Evolutionary conservation across 2,888 invertebrate genomes (phyloP).

Genomic region (Exephanes ischioxanthus): DNA sequence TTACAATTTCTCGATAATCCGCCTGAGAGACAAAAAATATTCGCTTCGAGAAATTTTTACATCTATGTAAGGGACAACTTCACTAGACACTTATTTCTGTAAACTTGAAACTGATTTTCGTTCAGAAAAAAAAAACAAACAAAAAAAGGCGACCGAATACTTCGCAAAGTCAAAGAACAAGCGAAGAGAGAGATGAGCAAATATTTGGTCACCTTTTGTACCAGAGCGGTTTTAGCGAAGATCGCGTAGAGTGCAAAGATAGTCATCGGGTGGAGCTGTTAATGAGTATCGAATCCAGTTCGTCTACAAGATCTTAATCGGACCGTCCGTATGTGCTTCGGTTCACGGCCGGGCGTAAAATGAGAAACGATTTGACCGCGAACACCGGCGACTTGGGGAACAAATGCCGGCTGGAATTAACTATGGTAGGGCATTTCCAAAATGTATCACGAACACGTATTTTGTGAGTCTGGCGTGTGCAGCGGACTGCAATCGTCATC

Average conservation of each 20-base stretch:
- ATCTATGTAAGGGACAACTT: neutral
- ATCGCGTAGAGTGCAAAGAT: conserved; percentile 35
- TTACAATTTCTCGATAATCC: neutral
- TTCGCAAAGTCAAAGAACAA: neutral
- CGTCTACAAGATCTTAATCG: neutral
- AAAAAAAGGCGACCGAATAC: neutral
- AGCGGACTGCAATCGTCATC: conserved; percentile 54
- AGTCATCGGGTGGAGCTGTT: conserved; percentile 14
- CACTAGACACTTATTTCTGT: neutral
- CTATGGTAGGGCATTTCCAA: conserved; percentile 13
- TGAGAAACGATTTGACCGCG: conserved; percentile 32
- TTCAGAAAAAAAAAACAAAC: neutral
- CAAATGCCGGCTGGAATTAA: conserved; percentile 22
- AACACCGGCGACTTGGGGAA: conserved; percentile 38
- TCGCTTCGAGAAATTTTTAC: neutral
- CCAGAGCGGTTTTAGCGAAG: conserved; percentile 20
- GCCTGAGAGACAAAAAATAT: neutral
- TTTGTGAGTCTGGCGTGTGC: conserved; percentile 40
- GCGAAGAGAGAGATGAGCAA: conserved; percentile 12
- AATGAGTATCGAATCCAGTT: conserved; percentile 20
- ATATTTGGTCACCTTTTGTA: conserved; percentile 55
- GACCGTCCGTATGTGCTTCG: neutral
- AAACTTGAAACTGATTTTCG: neutral
- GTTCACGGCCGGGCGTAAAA: neutral
- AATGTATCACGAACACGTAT: conserved; percentile 53